phyloP scores from a whole-genome alignment of 2,797 vertebrate genomes.

The Notolabrus celidotus region DNA sequence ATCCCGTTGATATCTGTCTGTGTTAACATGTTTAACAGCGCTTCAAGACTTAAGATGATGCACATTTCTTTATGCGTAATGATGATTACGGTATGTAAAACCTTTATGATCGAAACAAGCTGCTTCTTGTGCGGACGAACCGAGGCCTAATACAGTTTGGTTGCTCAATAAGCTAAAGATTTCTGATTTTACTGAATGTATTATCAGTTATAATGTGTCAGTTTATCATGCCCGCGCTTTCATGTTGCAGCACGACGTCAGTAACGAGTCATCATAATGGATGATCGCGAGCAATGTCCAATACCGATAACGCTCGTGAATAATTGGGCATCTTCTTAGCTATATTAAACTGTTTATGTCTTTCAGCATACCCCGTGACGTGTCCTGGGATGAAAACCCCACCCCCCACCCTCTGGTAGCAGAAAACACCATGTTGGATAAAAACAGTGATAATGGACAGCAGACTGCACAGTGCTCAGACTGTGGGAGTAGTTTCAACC shows the following conservation, averaged over 20 bases:
- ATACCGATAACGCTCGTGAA: too few relatives aligned
- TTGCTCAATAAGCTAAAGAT: not conserved
- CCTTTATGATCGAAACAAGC: not conserved
- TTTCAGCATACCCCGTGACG: conserved; percentile 44
- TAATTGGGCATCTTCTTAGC: too few relatives aligned
- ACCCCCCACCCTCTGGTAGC: conserved; percentile 41
- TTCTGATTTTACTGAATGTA: not conserved
- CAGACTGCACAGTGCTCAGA: conserved; percentile 59
- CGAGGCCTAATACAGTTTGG: conserved; percentile 29
- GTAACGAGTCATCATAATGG: too few relatives aligned
- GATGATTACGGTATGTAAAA: conserved; percentile 49
- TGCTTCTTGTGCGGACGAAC: conserved; percentile 5
- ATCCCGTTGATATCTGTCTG: not conserved
- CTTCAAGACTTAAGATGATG: rapidly evolving
- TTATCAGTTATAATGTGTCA: not conserved
- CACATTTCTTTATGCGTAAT: not conserved
- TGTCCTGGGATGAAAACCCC: not conserved
- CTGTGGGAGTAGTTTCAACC: conserved; percentile 63
- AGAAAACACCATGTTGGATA: conserved; percentile 69
- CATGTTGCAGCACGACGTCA: too few relatives aligned
- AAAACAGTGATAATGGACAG: conserved; percentile 30
- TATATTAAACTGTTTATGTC: not conserved
- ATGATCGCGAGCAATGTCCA: not conserved
- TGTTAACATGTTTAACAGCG: not conserved
- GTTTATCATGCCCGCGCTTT: too few relatives aligned